Percentiles rank a stretch among this genome's conserved stretches.
Conservation (phyloP, 2,113 vertebrate species). For the Felis catus region DNA sequence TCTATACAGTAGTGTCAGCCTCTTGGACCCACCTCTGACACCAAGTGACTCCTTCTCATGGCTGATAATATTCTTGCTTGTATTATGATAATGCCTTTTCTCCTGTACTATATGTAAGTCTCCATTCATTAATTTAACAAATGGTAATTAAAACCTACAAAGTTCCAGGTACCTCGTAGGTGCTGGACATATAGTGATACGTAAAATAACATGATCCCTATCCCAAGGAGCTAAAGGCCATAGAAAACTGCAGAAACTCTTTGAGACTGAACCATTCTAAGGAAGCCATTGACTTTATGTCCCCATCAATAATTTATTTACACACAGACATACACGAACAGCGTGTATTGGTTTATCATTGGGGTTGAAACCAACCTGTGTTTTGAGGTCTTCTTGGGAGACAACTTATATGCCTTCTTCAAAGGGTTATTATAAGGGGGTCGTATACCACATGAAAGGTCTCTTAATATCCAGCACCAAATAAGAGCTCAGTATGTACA, state of each 20-base stretch:
- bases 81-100: background rate
- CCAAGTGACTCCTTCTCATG: fast-evolving
- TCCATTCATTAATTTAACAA: background rate
- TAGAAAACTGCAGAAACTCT: background rate
- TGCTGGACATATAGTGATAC: background rate
- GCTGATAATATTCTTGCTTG: background rate
- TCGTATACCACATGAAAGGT: background rate
- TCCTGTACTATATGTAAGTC: background rate
- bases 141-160: background rate
- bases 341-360: background rate
- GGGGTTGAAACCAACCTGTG: background rate
- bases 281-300: background rate
- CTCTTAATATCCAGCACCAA: background rate
- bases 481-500: background rate
- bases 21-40: too few species aligned
- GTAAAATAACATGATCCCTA: background rate
- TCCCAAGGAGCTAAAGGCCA: background rate
- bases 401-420: background rate
- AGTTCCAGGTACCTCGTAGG: background rate
- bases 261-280: background rate
- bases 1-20: fast-evolving
- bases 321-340: background rate
- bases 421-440: background rate
- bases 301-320: background rate
- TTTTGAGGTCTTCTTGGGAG: background rate